phyloP scores from a whole-genome alignment of 2,888 invertebrate genomes.

The Colletes collaris region DNA sequence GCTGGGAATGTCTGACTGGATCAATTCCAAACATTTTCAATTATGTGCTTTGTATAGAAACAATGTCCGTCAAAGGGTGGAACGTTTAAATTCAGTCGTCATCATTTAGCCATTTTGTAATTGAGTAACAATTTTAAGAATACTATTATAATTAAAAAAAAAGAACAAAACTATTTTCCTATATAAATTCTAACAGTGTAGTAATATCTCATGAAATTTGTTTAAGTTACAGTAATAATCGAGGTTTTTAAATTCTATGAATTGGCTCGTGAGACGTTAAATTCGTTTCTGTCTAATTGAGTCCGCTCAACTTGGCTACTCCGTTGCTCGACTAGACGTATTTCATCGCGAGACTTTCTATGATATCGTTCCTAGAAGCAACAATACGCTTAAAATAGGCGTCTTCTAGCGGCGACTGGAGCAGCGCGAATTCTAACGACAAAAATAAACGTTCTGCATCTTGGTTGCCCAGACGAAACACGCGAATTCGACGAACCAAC shows the following conservation, averaged over 20 bases:
- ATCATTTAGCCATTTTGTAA: too few relatives aligned
- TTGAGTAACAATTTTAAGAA: too few relatives aligned
- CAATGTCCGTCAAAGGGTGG: too few relatives aligned
- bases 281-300: constrained; percentile 28
- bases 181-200: too few relatives aligned
- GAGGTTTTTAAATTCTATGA: neutral
- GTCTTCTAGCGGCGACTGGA: constrained; percentile 38
- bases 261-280: constrained; percentile 14
- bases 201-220: too few relatives aligned
- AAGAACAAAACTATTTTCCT: too few relatives aligned
- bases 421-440: constrained; percentile 45
- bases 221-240: neutral
- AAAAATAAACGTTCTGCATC: constrained; percentile 51
- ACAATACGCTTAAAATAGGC: constrained; percentile 50
- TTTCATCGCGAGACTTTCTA: constrained; percentile 25
- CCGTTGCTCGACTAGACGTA: neutral
- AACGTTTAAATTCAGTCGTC: too few relatives aligned
- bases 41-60: neutral
- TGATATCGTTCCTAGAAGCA: constrained; percentile 46
- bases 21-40: neutral
- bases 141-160: too few relatives aligned
- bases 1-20: neutral
- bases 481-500: constrained; percentile 33
- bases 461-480: constrained; percentile 16
- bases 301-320: constrained; percentile 21